Percentiles rank a stretch among this genome's conserved stretches.
Conservation (phyloP, 2,888 invertebrate genomes). For the Microctonus aethiopoides region DNA sequence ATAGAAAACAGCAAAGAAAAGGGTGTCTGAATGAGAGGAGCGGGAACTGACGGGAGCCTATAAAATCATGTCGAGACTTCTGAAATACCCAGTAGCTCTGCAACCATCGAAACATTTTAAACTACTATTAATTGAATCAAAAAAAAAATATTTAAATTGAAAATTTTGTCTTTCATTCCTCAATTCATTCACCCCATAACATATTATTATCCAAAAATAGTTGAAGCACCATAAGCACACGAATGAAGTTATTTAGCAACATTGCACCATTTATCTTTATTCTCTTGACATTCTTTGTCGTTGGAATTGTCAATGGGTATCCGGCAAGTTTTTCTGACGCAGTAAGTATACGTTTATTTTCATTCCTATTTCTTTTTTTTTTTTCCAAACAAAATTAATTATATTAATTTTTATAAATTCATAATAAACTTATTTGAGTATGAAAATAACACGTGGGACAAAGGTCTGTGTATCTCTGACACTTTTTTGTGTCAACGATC, state of each 20-base stretch:
- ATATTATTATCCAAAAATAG: neutral
- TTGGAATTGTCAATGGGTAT: conserved; percentile 51
- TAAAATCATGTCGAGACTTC: conserved; percentile 63
- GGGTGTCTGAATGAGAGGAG: conserved; percentile 50
- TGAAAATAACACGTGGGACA: neutral
- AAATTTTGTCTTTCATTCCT: neutral
- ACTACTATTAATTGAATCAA: conserved; percentile 34
- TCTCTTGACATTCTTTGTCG: conserved; percentile 47
- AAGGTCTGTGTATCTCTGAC: neutral
- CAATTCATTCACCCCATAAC: neutral
- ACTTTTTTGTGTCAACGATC: conserved; percentile 5
- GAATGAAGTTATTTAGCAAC: conserved; percentile 42
- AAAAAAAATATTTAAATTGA: neutral
- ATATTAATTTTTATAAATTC: neutral
- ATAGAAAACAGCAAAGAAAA: conserved; percentile 14
- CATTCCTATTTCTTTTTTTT: neutral
- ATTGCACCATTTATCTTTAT: conserved; percentile 34
- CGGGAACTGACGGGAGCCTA: conserved; percentile 47
- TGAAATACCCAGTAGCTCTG: conserved; percentile 52
- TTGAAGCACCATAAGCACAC: conserved; percentile 11
- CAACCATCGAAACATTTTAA: conserved; percentile 33
- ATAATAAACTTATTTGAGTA: neutral
- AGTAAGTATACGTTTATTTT: conserved; percentile 52
- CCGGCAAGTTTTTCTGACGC: conserved; percentile 62
- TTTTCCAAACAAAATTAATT: neutral